Evolutionary conservation across 2,113 vertebrate genomes (phyloP), one percentile per base, ranked within the genome.

Genomic region (Amphiprion ocellaris): DNA sequence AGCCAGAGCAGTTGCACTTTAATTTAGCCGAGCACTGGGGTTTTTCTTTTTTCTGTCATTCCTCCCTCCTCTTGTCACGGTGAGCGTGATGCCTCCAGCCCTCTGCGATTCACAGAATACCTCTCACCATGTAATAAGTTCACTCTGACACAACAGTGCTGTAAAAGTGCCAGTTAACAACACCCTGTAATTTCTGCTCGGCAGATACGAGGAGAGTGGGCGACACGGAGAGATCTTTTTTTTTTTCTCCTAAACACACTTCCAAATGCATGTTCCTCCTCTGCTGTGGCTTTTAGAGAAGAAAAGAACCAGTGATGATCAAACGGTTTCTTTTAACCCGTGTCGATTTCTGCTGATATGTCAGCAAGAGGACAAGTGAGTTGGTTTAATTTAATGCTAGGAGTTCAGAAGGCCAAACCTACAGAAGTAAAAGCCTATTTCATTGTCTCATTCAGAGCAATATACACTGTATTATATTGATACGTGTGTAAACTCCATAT

Each of bases 101-200:
- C 4, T 26, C 30, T 6, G 3, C 21, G 9, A 39, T 46, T 55
- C 58, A n/a, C 16, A 41, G 44, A 65, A 39, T 39, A 24, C 12
- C 68, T 59, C 33, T 72, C 69, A 17, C 49, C 11, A 4, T 78
- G 62, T 75, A 70, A 86, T 87, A 68, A 78, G 37, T 65, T 79
- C 55, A 21, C 60, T 79, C 26, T 44, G 69, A 58, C 55, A 50
- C 55, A 41, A 64, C 44, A 23, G 71, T 10, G 15, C 65, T 54
- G 56, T n/a, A 16, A 54, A 77, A 30, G 56, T 60, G 33, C 4
- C 70, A n/a, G 58, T 69, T 77, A 76, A 81, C 52, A 58, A 30
- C 79, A 56, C 55, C 28, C 79, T 77, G 75, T 82, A 64, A 87
- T 74, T 82, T 74, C 26, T 47, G 12, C 72, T 4, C 21, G 1